phyloP scores from a whole-genome alignment of 2,797 vertebrate genomes.

The Leucoraja ocellata region DNA sequence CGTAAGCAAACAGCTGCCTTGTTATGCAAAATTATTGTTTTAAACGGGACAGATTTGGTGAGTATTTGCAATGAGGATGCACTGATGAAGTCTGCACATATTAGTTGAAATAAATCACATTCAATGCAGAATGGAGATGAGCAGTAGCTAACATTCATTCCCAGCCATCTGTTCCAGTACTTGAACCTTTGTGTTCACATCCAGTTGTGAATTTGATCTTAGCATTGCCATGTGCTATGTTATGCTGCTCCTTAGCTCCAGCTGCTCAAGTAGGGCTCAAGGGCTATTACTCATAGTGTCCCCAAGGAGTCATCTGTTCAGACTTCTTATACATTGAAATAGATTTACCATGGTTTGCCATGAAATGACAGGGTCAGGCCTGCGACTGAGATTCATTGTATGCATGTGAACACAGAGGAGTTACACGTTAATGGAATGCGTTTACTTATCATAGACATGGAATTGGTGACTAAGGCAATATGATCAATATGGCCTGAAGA shows the following conservation, averaged over 20 bases:
- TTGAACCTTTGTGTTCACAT: neutral
- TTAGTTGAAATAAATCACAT: neutral
- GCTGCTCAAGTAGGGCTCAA: neutral
- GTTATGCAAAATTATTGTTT: too few relatives aligned
- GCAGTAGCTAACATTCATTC: neutral
- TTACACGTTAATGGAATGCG: neutral
- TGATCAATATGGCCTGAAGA: too few relatives aligned
- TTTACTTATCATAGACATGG: neutral
- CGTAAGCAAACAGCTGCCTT: neutral
- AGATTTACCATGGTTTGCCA: neutral
- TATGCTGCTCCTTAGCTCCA: neutral
- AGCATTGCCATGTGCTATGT: neutral
- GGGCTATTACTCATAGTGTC: neutral
- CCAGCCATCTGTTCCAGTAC: neutral
- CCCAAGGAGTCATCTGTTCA: neutral
- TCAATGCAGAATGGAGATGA: constrained; percentile 2
- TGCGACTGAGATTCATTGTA: neutral
- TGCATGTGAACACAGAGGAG: neutral
- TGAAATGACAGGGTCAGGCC: neutral
- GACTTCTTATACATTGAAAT: neutral
- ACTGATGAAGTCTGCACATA: neutral
- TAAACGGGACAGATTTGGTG: neutral
- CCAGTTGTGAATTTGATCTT: neutral
- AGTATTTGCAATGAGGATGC: neutral
- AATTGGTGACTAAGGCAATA: too few relatives aligned